Base-by-base conservation (phyloP, 2,797 vertebrate genomes). In the Oceanodroma leucorhoa region DNA sequence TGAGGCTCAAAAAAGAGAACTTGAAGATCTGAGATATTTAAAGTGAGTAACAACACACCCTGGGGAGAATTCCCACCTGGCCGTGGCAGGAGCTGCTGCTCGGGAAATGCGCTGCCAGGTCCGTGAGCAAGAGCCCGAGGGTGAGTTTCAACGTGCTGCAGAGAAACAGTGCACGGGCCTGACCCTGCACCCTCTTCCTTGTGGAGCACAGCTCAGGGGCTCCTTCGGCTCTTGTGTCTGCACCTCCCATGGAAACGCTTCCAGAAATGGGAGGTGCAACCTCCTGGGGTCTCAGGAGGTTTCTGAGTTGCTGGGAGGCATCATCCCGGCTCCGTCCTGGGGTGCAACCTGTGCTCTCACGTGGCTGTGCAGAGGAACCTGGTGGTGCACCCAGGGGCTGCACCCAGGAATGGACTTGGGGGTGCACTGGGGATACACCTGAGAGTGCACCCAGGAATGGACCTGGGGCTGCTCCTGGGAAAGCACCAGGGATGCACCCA, bases 1-100 rank as follows among this genome's bases (percentile, higher is more conserved):
- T 60, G 81, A 90, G 50, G 5, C 58, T 90, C 4, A 0, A 79
- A 86, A 78, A 86, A 80, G 53, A 62, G 43, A 95, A 82, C 58
- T 62, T 36, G 36, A 88, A 95, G 69, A 76, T 67, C 58, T 65
- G 57, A 75, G 32, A 40, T 86, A 84, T 82, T 88, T 82, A 50
- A 88, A 93, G n/a, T 21, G 50, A 58, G 40, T 11, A 83, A 87
- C 38, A 62, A 66, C 14, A 62, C 29, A 50, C 14, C 40, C 18
- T 0, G 0, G 26, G 66, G 17, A 93, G 66, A 66, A 70, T 94
- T 91, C 70, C 48, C n/a, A 83, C 75, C 87, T 36, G 66, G 50
- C 32, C 12, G 0, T 1, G 2, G 73, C 36, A 78, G 43, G 61
- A 87, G 20, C 32, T 60, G 5, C 41, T 3, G 2, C 92, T 57